Evolutionary conservation across 2,888 invertebrate genomes (phyloP), one percentile per base, ranked within the genome.

Genomic region (Drosophila macrothrix): DNA sequence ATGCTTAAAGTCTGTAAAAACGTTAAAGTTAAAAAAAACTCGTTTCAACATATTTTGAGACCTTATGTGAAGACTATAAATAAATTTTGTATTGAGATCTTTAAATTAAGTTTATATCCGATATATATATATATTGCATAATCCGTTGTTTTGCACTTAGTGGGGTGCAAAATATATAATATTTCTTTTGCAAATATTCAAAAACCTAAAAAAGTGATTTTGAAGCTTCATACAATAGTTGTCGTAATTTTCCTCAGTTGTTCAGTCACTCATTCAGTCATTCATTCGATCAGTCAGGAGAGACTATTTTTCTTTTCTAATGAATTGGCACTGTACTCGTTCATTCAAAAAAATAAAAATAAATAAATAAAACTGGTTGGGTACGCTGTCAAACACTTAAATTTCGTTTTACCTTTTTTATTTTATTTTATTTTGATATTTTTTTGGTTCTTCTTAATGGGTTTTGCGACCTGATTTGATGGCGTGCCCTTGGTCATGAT

Each of bases 291-390:
- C 6, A 46, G 12, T 19, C 58, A 19, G 41, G 31, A 31, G 16
- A 31, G 41, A 58, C 19, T 22, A 4, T 19, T 56, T 33, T 28
- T 31, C 52, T 50, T 82, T 80, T 88, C 88, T 72, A 84, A 89
- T 82, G 90, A 87, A 85, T 89, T 84, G 80, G 70, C 69, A 80
- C 62, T 55, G 70, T 78, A 75, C 82, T 87, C 80, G 77, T 80
- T 84, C 90, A 89, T 87, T 89, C 78, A 82, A 74, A 80, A 89
- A 84, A 77, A 78, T 67, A 14, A 43, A 46, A 46, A 22, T 14
- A 46, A 46, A 43, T 22, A 46, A 46, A 46, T 16, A 9, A 46
- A 46, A 28, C 25, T 71, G 59, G 43, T 73, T 61, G 43, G 70
- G 60, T 59, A 50, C 16, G 35, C 77, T 76, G 72, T 76, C 72